These are phyloP conservation scores for Aphis gossypii DNA, from an alignment of 1,140 invertebrate species.

Conservation along the genomic window DNA sequence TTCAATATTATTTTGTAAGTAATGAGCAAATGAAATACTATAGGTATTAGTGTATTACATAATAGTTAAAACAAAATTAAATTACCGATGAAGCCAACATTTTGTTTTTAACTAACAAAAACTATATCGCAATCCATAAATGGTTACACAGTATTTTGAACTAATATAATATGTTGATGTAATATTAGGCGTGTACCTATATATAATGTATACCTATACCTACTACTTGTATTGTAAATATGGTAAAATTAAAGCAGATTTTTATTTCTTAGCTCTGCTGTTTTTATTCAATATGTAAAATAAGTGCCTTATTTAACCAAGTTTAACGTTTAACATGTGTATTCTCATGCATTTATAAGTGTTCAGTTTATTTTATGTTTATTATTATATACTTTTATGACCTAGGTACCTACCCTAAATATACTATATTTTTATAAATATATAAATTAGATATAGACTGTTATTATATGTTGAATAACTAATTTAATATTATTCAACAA, in stretches of 20 bases:
- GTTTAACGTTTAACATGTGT: neutral
- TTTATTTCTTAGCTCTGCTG: neutral
- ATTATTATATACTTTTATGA: neutral
- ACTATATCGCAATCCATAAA: neutral
- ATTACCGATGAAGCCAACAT: neutral
- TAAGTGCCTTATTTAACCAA: neutral
- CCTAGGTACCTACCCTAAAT: neutral
- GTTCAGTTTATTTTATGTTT: neutral
- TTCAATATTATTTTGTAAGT: neutral
- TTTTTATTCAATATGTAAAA: neutral
- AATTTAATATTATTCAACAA: neutral
- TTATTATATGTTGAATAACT: neutral
- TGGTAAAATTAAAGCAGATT: neutral
- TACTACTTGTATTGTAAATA: neutral
- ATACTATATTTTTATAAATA: neutral
- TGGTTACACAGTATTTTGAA: neutral
- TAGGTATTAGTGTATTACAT: neutral
- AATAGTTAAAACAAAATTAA: neutral
- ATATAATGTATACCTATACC: neutral
- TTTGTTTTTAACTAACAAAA: neutral
- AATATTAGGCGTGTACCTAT: neutral
- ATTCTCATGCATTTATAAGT: neutral
- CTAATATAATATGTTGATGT: neutral
- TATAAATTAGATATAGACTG: neutral
- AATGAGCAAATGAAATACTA: neutral